A percentile compares a stretch with the other conserved stretches of the same genome.
Evolutionary conservation across 2,797 vertebrate species (phyloP).

Genomic region (Clarias laeviceps): DNA sequence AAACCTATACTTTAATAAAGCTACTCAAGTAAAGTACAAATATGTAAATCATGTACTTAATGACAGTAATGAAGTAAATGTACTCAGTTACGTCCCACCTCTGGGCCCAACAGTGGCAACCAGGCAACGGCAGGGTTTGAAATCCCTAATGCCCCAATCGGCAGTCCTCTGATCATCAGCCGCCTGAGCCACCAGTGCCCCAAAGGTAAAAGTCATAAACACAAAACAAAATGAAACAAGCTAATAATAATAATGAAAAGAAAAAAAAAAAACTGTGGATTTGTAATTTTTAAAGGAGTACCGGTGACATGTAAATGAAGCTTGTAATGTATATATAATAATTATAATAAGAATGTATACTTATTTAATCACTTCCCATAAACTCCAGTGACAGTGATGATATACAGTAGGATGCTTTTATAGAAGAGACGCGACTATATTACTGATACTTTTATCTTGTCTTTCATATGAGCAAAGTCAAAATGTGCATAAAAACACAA

Average conservation of each 20-base stretch:
- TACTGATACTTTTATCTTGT: background rate
- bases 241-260: background rate
- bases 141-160: no score
- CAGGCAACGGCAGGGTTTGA: no score
- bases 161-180: no score
- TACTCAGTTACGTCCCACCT: no score
- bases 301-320: background rate
- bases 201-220: no score
- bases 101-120: no score
- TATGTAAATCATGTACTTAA: no score
- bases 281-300: background rate
- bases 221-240: no score
- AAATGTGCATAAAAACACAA: background rate
- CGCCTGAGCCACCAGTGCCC: no score
- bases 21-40: no score
- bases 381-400: background rate
- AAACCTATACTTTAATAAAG: no score
- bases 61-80: no score
- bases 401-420: background rate
- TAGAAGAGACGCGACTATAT: background rate
- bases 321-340: background rate
- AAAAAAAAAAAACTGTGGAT: background rate
- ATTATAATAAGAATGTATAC: background rate
- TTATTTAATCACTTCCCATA: background rate
- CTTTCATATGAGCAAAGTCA: background rate